These are phyloP conservation scores for Lasioglossum pauxillum DNA, from an alignment of 2,888 invertebrate species.

Conservation along the genomic window DNA sequence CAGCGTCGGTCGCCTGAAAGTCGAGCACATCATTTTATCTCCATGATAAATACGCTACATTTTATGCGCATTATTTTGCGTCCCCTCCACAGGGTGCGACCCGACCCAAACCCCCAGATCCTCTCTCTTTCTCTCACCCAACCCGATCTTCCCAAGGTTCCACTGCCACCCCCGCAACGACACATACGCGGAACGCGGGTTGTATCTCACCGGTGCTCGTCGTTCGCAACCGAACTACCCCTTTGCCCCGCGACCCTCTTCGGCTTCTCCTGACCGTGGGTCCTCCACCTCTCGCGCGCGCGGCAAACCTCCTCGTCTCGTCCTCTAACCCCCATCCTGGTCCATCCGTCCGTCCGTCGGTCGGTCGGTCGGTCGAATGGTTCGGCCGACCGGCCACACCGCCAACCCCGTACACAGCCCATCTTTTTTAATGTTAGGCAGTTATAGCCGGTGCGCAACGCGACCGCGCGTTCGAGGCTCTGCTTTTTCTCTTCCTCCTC, in stretches of 20 bases:
- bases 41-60: conserved; percentile 84
- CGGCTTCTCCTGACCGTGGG: conserved; percentile 8
- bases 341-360: conserved; percentile 48
- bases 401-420: conserved; percentile 80
- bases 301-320: conserved; percentile 64
- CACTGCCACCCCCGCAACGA: conserved; percentile 62
- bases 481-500: conserved; percentile 23
- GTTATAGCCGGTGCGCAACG: conserved; percentile 82
- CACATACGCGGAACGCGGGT: conserved; percentile 72
- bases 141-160: conserved; percentile 66
- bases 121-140: conserved; percentile 47
- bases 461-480: conserved; percentile 58
- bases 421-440: conserved; percentile 85
- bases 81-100: conserved; percentile 76
- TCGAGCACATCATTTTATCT: conserved; percentile 84
- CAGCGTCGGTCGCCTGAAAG: conserved; percentile 79
- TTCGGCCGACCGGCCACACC: conserved; percentile 67
- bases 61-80: conserved; percentile 83
- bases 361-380: conserved; percentile 52
- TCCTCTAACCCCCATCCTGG: conserved; percentile 67
- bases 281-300: conserved; percentile 61
- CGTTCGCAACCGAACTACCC: conserved; percentile 81
- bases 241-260: conserved; percentile 47
- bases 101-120: conserved; percentile 64
- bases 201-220: conserved; percentile 74